Evolutionary conservation across 2,888 invertebrate genomes (phyloP), one percentile per base, ranked within the genome.

Genomic region (Drymonia ruficornis): DNA sequence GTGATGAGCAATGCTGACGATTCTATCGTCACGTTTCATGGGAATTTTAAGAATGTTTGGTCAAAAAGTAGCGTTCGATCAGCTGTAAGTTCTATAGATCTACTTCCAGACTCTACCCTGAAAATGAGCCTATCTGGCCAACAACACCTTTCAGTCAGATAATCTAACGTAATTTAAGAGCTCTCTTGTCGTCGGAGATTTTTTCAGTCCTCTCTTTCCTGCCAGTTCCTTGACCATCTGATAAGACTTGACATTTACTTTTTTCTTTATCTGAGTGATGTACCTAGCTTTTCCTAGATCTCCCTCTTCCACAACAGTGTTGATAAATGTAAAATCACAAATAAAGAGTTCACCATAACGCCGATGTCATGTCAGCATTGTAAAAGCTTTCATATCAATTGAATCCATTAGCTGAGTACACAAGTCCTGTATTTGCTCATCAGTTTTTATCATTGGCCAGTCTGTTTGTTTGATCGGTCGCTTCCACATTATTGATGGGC

Each of bases 321-420:
- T 56, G 56, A 54, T 53, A 63, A 61, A 65, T 67, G 54, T 61
- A 61, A 58, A 67, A 62, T 59, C 48, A 56, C 53, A 59, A 40
- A 64, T 46, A 66, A 56, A 55, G 58, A 64, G 59, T 87, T 87
- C 80, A 78, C 78, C 74, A 78, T 76, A 70, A 74, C 66, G 65
- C 69, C 76, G 85, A 86, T 84, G 86, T 84, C 80, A 72, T 76
- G 70, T 83, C 85, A 87, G 87, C 83, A 89, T 84, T 90, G 86
- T 91, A 86, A 92, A 92, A 92, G 92, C 92, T 91, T 92, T 91
- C 85, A 87, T 92, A 92, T 92, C 92, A 91, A 91, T 91, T 91
- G 91, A 92, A 91, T 92, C 92, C 92, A 92, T 92, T 92, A 92
- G 89, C 86, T 85, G 87, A 86, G 91, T 87, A 91, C 90, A 92